These are phyloP conservation scores for Xylocopa sonorina DNA, from an alignment of 1,140 invertebrate genomes.

Conservation along the genomic window DNA sequence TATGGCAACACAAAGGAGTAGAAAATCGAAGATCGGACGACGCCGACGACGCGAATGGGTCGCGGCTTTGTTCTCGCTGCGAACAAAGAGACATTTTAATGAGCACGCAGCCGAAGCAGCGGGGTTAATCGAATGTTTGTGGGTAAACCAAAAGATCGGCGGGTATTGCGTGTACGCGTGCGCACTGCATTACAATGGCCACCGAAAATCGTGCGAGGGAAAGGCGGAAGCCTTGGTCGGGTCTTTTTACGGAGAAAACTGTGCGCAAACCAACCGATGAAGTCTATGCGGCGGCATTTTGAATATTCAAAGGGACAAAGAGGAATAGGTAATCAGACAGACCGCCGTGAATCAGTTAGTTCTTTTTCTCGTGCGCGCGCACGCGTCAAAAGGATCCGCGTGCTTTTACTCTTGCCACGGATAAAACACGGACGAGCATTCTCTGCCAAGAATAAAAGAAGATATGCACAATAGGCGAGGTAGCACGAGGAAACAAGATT, in stretches of 20 bases:
- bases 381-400: background rate
- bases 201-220: constrained; percentile 44
- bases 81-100: constrained; percentile 68
- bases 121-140: constrained; percentile 66
- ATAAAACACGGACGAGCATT: constrained; percentile 24
- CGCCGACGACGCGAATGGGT: constrained; percentile 16
- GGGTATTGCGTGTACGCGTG: constrained; percentile 14
- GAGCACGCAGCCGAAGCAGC: constrained; percentile 41
- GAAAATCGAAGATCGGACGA: constrained; percentile 32
- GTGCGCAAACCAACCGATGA: background rate
- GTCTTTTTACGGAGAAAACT: constrained; percentile 16
- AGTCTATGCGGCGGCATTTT: constrained; percentile 27
- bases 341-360: constrained; percentile 45
- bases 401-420: constrained; percentile 4
- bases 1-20: constrained; percentile 47
- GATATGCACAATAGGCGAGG: constrained; percentile 23
- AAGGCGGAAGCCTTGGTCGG: constrained; percentile 50
- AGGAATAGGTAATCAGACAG: constrained; percentile 33
- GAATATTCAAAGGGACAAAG: constrained; percentile 47
- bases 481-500: constrained; percentile 13
- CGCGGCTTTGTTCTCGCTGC: constrained; percentile 52
- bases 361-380: constrained; percentile 24
- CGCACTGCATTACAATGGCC: constrained; percentile 52
- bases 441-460: constrained; percentile 1
- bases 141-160: constrained; percentile 41